Evolutionary conservation across 2,888 invertebrate species (phyloP).

Genomic region (Eutolmus rufibarbis): DNA sequence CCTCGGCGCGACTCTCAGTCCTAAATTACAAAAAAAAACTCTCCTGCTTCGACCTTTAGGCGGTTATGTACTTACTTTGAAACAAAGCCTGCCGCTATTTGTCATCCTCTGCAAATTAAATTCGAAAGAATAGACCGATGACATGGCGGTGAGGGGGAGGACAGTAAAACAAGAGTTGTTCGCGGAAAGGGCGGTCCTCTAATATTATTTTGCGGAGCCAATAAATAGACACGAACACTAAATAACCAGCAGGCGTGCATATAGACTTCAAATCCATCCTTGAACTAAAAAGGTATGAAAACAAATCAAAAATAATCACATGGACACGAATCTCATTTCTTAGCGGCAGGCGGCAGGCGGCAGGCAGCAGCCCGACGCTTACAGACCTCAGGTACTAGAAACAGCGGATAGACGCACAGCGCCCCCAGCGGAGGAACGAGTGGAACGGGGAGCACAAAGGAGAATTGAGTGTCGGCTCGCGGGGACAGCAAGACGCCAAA

Average conservation of each 20-base stretch:
- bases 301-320: slow-evolving; percentile 21
- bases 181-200: not conserved
- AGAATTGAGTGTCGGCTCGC: not conserved
- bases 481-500: not conserved
- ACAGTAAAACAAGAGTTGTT: not conserved
- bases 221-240: not conserved
- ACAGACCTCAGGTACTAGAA: not conserved
- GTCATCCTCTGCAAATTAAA: not conserved
- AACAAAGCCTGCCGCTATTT: not conserved
- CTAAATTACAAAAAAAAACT: not conserved
- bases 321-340: not conserved
- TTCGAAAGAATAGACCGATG: not conserved
- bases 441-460: not conserved
- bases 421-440: not conserved
- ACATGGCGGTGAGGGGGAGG: not conserved
- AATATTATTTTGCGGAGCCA: not conserved
- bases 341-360: not conserved
- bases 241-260: not conserved
- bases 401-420: not conserved
- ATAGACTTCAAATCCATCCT: not conserved
- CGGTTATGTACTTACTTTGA: not conserved
- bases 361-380: not conserved
- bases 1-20: not conserved
- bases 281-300: slow-evolving; percentile 32
- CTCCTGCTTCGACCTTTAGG: not conserved